Evolutionary conservation across 2,888 invertebrate species (phyloP).

Genomic region (Pristionchus entomophagus): DNA sequence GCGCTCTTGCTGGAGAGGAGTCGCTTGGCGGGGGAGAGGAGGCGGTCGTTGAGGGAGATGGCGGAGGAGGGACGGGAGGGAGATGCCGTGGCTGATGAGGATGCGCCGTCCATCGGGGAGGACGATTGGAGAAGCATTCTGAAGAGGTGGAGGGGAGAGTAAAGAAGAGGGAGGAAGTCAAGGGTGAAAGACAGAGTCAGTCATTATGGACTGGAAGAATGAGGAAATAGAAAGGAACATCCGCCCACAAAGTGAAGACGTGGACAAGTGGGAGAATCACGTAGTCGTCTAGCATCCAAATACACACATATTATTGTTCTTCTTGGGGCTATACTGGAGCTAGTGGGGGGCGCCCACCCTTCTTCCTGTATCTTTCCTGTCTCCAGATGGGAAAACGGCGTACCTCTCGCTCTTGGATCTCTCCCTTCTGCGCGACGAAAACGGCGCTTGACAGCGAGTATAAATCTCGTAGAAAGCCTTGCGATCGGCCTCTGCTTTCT

Average conservation of each 20-base stretch:
- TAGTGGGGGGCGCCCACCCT: background rate
- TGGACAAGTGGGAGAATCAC: no score
- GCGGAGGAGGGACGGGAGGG: background rate
- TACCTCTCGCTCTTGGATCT: conserved; percentile 42
- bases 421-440: conserved; percentile 6
- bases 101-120: background rate
- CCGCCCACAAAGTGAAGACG: background rate
- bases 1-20: conserved; percentile 25
- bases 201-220: conserved; percentile 22
- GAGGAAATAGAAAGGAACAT: conserved; percentile 20
- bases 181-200: conserved; percentile 20
- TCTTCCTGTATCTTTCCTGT: background rate
- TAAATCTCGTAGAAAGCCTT: conserved; percentile 44
- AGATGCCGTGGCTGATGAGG: background rate
- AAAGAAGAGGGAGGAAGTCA: background rate
- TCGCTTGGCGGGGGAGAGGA: background rate
- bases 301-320: background rate
- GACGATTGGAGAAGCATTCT: conserved; percentile 10
- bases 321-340: background rate
- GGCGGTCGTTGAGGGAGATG: conserved; percentile 21
- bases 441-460: conserved; percentile 26
- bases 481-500: conserved; percentile 33
- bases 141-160: background rate
- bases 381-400: no score
- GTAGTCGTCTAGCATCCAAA: no score